Percentiles rank a stretch among this genome's conserved stretches.
Conservation (phyloP, 2,797 vertebrate species). For the Scarus forsteni region DNA sequence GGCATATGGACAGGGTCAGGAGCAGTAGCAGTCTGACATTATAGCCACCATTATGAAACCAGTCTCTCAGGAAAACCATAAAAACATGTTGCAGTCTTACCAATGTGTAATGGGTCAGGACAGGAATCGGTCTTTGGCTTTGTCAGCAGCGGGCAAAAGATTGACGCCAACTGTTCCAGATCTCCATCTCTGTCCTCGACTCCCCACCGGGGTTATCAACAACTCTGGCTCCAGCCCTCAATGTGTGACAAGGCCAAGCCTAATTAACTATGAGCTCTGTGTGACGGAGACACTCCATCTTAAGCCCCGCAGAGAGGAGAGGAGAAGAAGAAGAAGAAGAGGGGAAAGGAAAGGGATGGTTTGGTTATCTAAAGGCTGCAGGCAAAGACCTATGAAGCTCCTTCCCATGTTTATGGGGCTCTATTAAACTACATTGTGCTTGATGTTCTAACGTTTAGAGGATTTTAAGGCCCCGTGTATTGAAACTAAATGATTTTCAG, state of each 20-base stretch:
- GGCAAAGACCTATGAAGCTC: no score
- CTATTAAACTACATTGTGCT: no score
- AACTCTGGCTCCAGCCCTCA: slow-evolving; percentile 66
- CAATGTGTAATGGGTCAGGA: slow-evolving; percentile 20
- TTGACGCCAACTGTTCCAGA: slow-evolving; percentile 67
- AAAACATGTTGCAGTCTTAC: neutral
- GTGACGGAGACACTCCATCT: slow-evolving; percentile 74
- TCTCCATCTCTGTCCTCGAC: slow-evolving; percentile 72
- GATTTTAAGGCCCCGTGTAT: no score
- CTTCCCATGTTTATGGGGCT: no score
- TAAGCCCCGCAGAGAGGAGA: slow-evolving; percentile 55
- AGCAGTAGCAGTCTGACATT: no score
- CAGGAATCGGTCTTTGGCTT: slow-evolving; percentile 42
- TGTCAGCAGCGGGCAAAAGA: slow-evolving; percentile 54
- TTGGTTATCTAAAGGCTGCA: no score
- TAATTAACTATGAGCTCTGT: slow-evolving; percentile 80
- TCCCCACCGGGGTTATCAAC: slow-evolving; percentile 71
- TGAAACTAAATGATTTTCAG: no score
- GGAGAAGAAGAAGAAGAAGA: neutral
- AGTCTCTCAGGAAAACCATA: no score
- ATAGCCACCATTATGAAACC: no score
- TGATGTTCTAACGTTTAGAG: no score
- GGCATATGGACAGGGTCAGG: no score
- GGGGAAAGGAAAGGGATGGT: neutral
- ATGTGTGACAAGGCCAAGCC: slow-evolving; percentile 77